Percentiles rank a stretch among this genome's conserved stretches.
phyloP scores from a whole-genome alignment of 2,888 invertebrate genomes.

The Thysanoteuthis rhombus region DNA sequence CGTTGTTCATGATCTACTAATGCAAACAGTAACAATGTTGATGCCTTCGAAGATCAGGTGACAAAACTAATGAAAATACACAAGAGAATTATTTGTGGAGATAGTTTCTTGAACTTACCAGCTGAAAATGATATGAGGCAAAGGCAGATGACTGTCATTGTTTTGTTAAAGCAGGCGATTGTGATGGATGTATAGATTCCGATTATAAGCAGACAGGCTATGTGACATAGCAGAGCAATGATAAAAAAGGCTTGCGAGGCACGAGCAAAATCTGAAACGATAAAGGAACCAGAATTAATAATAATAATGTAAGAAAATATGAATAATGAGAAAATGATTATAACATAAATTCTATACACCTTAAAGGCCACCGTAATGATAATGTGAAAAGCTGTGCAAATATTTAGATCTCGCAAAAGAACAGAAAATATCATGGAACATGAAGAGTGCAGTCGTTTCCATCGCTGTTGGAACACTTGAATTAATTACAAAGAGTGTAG shows the following conservation, averaged over 20 bases:
- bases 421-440: no score
- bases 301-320: no score
- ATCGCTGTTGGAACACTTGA: background rate
- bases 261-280: conserved; percentile 29
- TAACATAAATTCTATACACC: no score
- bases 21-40: no score
- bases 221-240: background rate
- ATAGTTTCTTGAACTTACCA: conserved; percentile 21
- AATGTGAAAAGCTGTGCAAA: background rate
- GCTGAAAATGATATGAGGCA: conserved; percentile 29
- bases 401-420: background rate
- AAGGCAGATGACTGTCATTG: conserved; percentile 20
- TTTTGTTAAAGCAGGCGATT: background rate
- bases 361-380: no score
- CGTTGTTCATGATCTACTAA: no score
- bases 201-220: background rate
- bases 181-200: conserved; percentile 1
- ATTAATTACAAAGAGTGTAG: background rate
- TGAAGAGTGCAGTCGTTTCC: background rate
- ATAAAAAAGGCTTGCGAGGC: conserved; percentile 24
- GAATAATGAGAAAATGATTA: no score
- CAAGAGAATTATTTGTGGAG: background rate
- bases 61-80: background rate
- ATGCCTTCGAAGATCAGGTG: no score
- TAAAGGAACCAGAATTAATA: background rate